Percentiles rank a stretch among this genome's conserved stretches.
Evolutionary conservation across 2,888 invertebrate genomes (phyloP).

Genomic region (Platerodrilus igneus): DNA sequence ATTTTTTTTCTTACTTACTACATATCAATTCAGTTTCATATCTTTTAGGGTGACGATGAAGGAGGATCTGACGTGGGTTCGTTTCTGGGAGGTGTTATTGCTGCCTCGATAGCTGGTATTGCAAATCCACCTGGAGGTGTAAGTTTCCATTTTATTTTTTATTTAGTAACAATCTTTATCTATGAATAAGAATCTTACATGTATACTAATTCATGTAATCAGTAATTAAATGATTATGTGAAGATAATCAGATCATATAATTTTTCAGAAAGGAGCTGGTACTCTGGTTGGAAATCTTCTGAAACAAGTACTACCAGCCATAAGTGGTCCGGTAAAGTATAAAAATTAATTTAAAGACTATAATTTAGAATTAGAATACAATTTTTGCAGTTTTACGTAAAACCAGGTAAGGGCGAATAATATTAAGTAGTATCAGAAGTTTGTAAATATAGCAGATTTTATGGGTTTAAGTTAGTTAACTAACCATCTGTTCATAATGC

Average conservation of each 20-base stretch:
- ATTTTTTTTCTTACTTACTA: too few species aligned
- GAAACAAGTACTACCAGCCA: constrained; percentile 42
- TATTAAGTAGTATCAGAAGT: background rate
- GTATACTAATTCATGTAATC: constrained; percentile 8
- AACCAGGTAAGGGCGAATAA: background rate
- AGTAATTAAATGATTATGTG: background rate
- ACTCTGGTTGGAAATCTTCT: constrained; percentile 43
- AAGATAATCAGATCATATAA: too few species aligned
- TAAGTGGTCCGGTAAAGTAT: constrained; percentile 44
- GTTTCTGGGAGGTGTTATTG: constrained; percentile 44
- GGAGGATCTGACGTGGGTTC: constrained; percentile 48
- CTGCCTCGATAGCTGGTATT: constrained; percentile 44
- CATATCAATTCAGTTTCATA: constrained; percentile 5
- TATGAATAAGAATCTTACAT: constrained; percentile 6
- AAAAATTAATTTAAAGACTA: background rate
- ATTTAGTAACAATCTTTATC: constrained; percentile 5
- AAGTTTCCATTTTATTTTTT: constrained; percentile 26
- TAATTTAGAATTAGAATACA: background rate
- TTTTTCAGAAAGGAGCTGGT: constrained; percentile 46
- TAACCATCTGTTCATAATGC: too few species aligned
- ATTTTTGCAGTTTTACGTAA: background rate
- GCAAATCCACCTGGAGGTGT: constrained; percentile 46
- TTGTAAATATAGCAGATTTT: too few species aligned
- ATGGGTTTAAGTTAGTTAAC: too few species aligned
- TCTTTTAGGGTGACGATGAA: constrained; percentile 41